phyloP scores from a whole-genome alignment of 2,797 vertebrate species.

The Myotis vivesi region DNA sequence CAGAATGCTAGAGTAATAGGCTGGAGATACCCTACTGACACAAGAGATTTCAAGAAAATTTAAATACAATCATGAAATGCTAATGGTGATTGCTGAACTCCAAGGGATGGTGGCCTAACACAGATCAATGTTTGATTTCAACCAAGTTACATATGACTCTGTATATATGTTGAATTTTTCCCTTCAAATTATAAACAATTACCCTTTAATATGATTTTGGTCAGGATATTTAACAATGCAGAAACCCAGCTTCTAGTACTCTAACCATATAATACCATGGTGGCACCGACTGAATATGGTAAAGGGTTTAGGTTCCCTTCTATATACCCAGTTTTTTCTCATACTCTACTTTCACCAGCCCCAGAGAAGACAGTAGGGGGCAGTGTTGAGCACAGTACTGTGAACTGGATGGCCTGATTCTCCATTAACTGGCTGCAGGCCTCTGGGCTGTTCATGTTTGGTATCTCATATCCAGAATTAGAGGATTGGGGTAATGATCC shows the following conservation, averaged over 20 bases:
- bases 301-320: not conserved
- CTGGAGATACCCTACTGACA: not conserved
- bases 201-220: not conserved
- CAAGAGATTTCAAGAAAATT: not conserved
- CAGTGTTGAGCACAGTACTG: not conserved
- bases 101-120: not conserved
- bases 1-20: not conserved
- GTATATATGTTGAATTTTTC: not conserved
- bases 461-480: not conserved
- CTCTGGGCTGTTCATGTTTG: not conserved
- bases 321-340: not conserved
- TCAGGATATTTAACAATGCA: not conserved
- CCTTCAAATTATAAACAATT: not conserved
- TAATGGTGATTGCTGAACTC: not conserved
- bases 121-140: not conserved
- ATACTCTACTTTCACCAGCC: not conserved
- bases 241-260: not conserved
- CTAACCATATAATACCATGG: not conserved
- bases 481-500: not conserved
- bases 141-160: not conserved
- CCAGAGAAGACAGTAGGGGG: not conserved
- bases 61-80: not conserved
- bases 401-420: not conserved
- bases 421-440: not conserved
- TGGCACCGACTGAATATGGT: not conserved